Conservation (phyloP, 2,113 vertebrate genomes). For the Eira barbara region DNA sequence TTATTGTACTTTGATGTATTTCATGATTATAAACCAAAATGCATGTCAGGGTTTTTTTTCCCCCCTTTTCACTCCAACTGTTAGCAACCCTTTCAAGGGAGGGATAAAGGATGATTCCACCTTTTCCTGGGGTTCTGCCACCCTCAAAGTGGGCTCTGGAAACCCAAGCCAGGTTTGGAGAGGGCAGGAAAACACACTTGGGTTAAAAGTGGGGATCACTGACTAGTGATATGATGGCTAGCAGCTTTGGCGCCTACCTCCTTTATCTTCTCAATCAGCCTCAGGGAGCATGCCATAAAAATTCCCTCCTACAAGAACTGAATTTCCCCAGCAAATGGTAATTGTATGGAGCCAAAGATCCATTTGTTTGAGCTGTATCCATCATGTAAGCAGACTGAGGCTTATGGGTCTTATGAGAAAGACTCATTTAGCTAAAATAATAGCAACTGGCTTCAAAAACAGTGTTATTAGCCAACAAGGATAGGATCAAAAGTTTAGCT, state of each 20-base stretch:
- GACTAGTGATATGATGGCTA: background rate
- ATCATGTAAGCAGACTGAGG: background rate
- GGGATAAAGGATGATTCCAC: background rate
- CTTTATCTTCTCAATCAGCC: background rate
- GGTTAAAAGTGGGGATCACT: background rate
- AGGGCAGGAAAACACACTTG: background rate
- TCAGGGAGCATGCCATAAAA: background rate
- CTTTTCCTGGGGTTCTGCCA: background rate
- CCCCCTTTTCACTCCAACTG: background rate
- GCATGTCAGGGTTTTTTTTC: background rate
- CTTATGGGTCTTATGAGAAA: background rate
- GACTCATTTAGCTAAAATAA: background rate
- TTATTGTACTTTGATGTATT: background rate
- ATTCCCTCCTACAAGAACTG: background rate
- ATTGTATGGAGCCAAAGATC: background rate
- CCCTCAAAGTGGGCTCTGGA: background rate
- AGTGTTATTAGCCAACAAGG: background rate
- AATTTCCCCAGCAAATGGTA: background rate
- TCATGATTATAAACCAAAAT: background rate
- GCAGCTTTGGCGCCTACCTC: background rate
- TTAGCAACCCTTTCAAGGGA: background rate
- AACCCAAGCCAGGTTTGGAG: background rate
- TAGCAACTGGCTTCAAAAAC: background rate
- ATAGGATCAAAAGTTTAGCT: background rate
- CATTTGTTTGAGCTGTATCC: background rate